Conservation (phyloP, 2,888 invertebrate species). For the Xestoiulus laeticollis region DNA sequence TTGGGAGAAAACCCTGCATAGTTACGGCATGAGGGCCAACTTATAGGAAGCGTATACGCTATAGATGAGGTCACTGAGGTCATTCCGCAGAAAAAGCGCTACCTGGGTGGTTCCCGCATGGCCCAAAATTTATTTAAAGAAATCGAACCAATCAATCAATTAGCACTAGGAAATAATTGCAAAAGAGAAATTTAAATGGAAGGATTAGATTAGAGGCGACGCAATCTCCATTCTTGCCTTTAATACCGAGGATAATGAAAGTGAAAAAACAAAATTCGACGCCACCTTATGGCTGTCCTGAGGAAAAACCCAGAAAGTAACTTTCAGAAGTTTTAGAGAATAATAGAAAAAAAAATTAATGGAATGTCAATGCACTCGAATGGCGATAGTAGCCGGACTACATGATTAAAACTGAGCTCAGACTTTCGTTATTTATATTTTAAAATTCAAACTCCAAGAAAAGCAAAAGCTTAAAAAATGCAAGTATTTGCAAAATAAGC, state of each 20-base stretch:
- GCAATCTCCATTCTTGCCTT: no score
- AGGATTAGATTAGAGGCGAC: background rate
- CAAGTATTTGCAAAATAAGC: no score
- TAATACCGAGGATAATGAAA: no score
- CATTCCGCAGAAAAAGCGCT: background rate
- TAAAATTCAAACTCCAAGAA: no score
- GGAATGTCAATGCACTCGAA: background rate
- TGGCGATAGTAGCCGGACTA: background rate
- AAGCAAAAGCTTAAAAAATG: background rate
- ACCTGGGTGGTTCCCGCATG: background rate
- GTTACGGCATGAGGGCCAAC: constrained; percentile 10
- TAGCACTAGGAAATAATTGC: no score
- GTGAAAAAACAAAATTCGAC: background rate
- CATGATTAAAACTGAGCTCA: background rate
- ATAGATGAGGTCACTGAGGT: background rate
- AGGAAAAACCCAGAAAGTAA: background rate
- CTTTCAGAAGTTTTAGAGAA: background rate
- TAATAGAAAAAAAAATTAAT: background rate
- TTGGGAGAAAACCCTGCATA: background rate
- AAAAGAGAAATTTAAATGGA: no score
- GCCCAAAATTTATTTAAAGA: background rate
- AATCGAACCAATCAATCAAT: no score
- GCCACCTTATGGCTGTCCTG: background rate
- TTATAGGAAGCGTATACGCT: constrained; percentile 12
- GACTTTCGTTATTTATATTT: background rate